Percentiles rank a stretch among this genome's conserved stretches.
Conservation (phyloP, 2,888 invertebrate species). For the Rhaphigaster nebulosa region DNA sequence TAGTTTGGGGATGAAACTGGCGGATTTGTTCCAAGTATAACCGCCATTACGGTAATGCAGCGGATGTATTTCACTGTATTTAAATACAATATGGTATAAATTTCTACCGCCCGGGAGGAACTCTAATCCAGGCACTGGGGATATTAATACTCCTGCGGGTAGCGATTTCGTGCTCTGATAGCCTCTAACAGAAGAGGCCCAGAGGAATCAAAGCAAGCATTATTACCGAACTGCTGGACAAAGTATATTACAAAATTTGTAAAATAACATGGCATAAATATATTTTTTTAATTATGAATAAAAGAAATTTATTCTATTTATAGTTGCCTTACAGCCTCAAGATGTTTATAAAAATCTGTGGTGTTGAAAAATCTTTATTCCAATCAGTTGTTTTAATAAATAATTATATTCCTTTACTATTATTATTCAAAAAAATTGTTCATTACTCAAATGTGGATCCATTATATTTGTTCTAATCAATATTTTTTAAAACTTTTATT, state of each 20-base stretch:
- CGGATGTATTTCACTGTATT: not conserved
- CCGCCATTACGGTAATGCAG: not conserved
- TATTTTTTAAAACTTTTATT: too few relatives aligned
- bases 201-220: not conserved
- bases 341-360: too few relatives aligned
- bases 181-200: not conserved
- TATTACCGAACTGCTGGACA: constrained; percentile 28
- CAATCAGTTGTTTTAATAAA: too few relatives aligned
- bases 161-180: constrained; percentile 29
- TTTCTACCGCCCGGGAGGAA: not conserved
- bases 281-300: too few relatives aligned
- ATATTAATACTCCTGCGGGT: not conserved
- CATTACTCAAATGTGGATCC: too few relatives aligned
- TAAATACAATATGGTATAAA: not conserved
- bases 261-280: not conserved
- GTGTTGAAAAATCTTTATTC: too few relatives aligned
- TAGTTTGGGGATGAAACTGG: not conserved
- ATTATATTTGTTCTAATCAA: too few relatives aligned
- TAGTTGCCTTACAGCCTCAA: too few relatives aligned
- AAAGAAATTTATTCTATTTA: too few relatives aligned
- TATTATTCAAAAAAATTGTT: too few relatives aligned
- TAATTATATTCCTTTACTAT: too few relatives aligned
- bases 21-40: not conserved
- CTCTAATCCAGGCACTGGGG: not conserved
- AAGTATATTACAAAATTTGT: not conserved